phyloP scores from a whole-genome alignment of 2,888 invertebrate genomes.

The Synergus umbraculus region DNA sequence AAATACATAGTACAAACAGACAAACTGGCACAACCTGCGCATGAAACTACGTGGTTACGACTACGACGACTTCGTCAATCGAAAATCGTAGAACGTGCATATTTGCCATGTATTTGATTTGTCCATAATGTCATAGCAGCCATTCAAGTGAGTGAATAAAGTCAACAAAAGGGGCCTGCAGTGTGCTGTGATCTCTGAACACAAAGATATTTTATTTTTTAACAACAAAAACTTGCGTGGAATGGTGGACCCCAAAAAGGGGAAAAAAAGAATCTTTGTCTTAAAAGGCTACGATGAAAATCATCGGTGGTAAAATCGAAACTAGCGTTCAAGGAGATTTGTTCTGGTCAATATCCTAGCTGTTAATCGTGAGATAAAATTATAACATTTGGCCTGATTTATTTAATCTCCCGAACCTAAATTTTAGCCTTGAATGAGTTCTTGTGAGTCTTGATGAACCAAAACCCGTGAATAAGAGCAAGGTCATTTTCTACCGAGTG shows the following conservation, averaged over 20 bases:
- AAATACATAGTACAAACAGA: too few relatives aligned
- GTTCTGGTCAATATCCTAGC: not conserved
- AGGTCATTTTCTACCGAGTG: not conserved
- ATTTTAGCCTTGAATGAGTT: not conserved
- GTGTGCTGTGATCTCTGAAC: not conserved
- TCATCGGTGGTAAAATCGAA: not conserved
- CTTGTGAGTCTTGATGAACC: not conserved
- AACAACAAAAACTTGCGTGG: not conserved
- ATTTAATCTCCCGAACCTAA: not conserved
- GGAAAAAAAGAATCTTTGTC: not conserved
- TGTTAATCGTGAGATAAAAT: not conserved
- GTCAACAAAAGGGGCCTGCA: not conserved
- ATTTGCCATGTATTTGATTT: too few relatives aligned
- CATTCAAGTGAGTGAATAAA: constrained; percentile 2
- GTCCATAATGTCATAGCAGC: not conserved
- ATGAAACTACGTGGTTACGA: too few relatives aligned
- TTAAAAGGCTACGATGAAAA: not conserved
- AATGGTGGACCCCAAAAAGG: not conserved
- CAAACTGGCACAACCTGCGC: too few relatives aligned
- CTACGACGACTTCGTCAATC: too few relatives aligned
- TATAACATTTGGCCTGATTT: not conserved
- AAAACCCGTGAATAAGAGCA: not conserved
- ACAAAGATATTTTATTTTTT: not conserved
- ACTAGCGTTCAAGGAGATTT: not conserved
- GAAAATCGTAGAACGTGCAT: too few relatives aligned